These are phyloP conservation scores for Hirtodrosophila histrioides DNA, from an alignment of 2,888 invertebrate genomes.

Conservation along the genomic window DNA sequence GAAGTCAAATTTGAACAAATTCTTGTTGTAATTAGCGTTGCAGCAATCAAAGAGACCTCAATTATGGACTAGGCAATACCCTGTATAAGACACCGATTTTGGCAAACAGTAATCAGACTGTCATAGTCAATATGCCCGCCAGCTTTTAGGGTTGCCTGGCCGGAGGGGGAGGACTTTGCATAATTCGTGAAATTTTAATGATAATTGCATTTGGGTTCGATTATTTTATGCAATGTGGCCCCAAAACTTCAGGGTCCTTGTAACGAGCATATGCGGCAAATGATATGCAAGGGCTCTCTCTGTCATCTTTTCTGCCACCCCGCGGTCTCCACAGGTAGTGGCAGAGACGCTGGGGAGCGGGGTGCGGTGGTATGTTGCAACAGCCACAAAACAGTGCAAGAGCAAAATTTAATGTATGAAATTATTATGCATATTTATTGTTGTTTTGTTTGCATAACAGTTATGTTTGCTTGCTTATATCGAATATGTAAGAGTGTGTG, in stretches of 20 bases:
- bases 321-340: too few species aligned
- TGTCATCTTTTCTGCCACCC: neutral
- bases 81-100: too few species aligned
- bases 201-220: constrained; percentile 37
- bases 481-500: constrained; percentile 3
- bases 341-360: neutral
- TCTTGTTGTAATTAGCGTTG: neutral
- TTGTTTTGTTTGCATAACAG: constrained; percentile 65
- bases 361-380: neutral
- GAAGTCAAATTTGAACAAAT: constrained; percentile 7
- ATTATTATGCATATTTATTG: constrained; percentile 76
- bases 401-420: constrained; percentile 58
- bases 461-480: constrained; percentile 23
- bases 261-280: constrained; percentile 12
- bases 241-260: neutral
- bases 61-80: too few species aligned
- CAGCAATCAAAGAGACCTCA: neutral
- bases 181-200: constrained; percentile 37
- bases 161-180: neutral
- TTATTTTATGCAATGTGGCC: constrained; percentile 23
- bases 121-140: neutral
- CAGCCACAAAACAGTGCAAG: constrained; percentile 22
- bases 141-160: neutral
- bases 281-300: constrained; percentile 13
- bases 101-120: too few species aligned